Evolutionary conservation across 2,888 invertebrate species (phyloP).

Genomic region (Ecdyonurus torrentis): DNA sequence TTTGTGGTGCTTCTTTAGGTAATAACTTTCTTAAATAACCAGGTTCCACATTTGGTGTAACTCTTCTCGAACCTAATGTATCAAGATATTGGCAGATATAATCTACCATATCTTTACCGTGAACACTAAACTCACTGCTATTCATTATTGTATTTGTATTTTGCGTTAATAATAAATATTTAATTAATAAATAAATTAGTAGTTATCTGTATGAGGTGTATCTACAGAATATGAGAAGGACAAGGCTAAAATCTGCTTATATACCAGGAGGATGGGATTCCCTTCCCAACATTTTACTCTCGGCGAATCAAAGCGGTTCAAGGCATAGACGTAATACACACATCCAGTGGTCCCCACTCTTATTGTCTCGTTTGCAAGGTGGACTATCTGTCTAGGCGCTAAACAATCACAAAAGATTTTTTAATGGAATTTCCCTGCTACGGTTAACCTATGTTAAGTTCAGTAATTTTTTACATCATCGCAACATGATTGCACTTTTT

Average conservation of each 20-base stretch:
- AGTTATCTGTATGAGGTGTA: background rate
- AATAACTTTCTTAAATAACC: constrained; percentile 30
- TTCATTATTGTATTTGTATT: constrained; percentile 23
- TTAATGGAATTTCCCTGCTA: background rate
- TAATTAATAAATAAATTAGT: background rate
- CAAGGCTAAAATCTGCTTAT: background rate
- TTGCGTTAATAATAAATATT: background rate
- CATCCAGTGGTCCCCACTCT: background rate
- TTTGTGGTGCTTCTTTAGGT: constrained; percentile 27
- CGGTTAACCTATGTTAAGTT: background rate
- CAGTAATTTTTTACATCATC: background rate
- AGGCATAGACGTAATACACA: background rate
- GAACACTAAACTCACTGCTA: constrained; percentile 26
- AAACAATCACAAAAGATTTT: background rate
- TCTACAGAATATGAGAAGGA: background rate
- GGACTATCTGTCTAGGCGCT: background rate
- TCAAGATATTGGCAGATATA: constrained; percentile 33
- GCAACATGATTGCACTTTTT: background rate
- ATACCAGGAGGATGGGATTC: background rate
- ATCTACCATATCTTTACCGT: constrained; percentile 33
- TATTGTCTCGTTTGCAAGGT: background rate
- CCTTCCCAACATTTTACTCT: background rate
- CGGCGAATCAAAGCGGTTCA: background rate
- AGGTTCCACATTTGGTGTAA: constrained; percentile 31
- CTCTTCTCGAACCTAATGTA: constrained; percentile 26